A percentile compares a stretch with the other conserved stretches of the same genome.
Conservation (phyloP, 2,113 vertebrate species). For the Mungos mungo region DNA sequence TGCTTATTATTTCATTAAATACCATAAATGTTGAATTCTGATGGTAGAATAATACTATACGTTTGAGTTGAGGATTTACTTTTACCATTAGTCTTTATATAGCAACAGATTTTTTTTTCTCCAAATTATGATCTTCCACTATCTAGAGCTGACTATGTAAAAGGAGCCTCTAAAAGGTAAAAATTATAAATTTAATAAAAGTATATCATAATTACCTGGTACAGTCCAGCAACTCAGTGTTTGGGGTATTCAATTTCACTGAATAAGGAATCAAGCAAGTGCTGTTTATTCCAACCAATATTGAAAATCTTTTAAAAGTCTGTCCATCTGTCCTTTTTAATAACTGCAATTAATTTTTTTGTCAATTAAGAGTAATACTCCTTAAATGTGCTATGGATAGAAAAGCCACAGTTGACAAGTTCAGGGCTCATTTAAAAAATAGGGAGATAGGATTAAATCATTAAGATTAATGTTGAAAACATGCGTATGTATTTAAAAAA, state of each 20-base stretch:
- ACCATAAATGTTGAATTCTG: conserved; percentile 56
- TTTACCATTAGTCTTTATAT: conserved; percentile 27
- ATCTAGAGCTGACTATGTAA: neutral
- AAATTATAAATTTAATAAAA: conserved; percentile 54
- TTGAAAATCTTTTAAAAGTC: conserved; percentile 60
- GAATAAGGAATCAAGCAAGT: conserved; percentile 44
- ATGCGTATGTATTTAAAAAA: conserved; percentile 4
- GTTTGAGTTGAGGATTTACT: conserved; percentile 31
- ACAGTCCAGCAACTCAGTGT: neutral
- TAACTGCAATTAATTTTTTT: conserved; percentile 60
- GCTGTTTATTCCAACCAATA: conserved; percentile 33
- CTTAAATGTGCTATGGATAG: neutral
- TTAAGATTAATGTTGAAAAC: neutral
- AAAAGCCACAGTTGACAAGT: conserved; percentile 37
- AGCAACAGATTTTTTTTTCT: neutral
- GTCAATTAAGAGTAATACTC: conserved; percentile 48
- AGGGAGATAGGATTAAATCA: conserved; percentile 12
- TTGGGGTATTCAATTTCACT: conserved; percentile 40
- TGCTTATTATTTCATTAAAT: conserved; percentile 73
- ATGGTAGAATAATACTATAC: conserved; percentile 45
- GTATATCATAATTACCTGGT: conserved; percentile 19
- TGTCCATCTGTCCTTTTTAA: neutral
- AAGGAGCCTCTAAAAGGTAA: conserved; percentile 9
- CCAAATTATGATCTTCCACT: conserved; percentile 35
- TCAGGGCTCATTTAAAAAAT: neutral